Conservation (phyloP, 2,797 vertebrate species). For the Rhinoraja longicauda region DNA sequence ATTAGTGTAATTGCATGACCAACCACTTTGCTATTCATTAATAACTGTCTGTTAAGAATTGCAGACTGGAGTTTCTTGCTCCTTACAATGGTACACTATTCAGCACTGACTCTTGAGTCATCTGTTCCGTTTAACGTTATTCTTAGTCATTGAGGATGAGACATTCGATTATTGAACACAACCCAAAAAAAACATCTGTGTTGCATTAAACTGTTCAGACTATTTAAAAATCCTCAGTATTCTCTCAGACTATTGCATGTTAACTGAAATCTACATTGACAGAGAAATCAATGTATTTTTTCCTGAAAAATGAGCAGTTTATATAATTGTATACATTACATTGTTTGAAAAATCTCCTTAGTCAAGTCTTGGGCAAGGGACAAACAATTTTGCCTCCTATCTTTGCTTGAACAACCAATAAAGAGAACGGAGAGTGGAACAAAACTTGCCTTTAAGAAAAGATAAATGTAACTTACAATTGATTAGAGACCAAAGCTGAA, state of each 20-base stretch:
- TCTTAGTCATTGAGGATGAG: not conserved
- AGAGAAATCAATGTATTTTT: not conserved
- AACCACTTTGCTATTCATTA: not conserved
- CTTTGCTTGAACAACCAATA: not conserved
- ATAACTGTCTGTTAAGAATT: not conserved
- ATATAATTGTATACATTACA: not conserved
- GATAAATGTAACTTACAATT: not conserved
- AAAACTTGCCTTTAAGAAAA: not conserved
- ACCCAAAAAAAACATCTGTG: not conserved
- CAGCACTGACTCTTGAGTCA: not conserved
- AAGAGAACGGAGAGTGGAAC: not conserved
- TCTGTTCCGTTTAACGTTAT: not conserved
- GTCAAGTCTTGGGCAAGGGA: not conserved
- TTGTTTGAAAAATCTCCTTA: not conserved
- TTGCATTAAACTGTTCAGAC: not conserved
- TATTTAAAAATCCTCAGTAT: not conserved
- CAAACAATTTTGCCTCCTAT: not conserved
- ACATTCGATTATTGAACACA: not conserved
- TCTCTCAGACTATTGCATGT: not conserved
- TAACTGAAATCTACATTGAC: not conserved
- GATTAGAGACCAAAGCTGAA: slow-evolving; percentile 11
- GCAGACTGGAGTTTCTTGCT: not conserved
- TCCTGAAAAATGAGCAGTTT: not conserved
- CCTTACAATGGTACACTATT: not conserved
- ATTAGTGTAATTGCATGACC: not conserved